Percentiles rank a stretch among this genome's conserved stretches.
Evolutionary conservation across 2,888 invertebrate species (phyloP).

Genomic region (Megalurothrips usitatus): DNA sequence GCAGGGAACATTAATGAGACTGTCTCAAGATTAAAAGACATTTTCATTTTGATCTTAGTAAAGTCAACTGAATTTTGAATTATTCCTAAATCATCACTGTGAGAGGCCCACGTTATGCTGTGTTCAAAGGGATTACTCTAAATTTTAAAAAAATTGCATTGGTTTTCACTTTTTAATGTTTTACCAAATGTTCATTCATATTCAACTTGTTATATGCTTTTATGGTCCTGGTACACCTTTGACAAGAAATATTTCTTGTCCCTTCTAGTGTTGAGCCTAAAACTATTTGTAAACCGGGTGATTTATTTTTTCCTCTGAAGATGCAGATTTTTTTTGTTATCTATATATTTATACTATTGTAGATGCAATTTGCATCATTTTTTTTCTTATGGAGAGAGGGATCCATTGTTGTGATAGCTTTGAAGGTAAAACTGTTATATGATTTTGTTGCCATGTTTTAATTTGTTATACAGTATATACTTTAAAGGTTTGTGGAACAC

Average conservation of each 20-base stretch:
- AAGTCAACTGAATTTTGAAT: no score
- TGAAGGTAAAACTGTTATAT: not conserved
- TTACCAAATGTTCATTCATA: not conserved
- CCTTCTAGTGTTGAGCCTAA: no score
- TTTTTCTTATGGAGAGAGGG: not conserved
- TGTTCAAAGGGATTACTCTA: no score
- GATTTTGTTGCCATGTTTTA: not conserved
- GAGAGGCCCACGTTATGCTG: no score
- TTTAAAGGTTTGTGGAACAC: not conserved
- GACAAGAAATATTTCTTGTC: not conserved
- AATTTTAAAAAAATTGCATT: no score
- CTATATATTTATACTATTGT: not conserved
- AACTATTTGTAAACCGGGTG: not conserved
- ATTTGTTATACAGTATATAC: not conserved
- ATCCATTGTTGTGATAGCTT: constrained; percentile 11
- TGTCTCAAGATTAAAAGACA: no score
- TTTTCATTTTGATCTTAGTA: no score
- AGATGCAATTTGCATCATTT: not conserved
- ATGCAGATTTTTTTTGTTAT: not conserved
- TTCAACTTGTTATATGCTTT: not conserved
- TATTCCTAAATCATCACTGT: no score
- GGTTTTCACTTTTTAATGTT: no score
- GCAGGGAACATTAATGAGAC: no score
- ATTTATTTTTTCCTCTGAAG: not conserved
- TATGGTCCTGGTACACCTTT: not conserved